phyloP scores from a whole-genome alignment of 2,797 vertebrate species.

The Acipenser oxyrinchus region DNA sequence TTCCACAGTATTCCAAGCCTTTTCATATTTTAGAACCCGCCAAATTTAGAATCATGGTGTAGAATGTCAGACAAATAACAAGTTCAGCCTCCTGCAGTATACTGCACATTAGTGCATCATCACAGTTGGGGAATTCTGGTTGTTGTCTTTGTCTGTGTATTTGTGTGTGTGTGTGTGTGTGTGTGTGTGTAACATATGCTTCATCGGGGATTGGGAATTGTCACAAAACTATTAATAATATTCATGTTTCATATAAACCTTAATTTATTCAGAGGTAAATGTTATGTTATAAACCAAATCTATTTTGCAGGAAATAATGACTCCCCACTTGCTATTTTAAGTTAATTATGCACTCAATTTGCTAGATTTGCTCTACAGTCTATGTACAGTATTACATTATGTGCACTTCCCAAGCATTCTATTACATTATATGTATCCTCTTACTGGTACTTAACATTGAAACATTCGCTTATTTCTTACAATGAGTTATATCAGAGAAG shows the following conservation, averaged over 20 bases:
- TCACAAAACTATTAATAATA: too few species aligned
- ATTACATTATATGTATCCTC: conserved; percentile 3
- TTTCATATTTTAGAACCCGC: too few species aligned
- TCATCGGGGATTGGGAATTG: background rate
- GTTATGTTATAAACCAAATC: background rate
- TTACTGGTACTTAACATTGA: conserved; percentile 5
- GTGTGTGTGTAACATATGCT: background rate
- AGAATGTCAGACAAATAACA: too few species aligned
- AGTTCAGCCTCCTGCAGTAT: too few species aligned
- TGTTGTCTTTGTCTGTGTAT: too few species aligned
- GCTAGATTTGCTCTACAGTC: conserved; percentile 1
- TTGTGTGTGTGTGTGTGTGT: background rate
- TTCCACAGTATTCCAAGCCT: too few species aligned
- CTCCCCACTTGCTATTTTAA: conserved; percentile 3
- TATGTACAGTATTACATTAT: background rate
- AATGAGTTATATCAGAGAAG: background rate
- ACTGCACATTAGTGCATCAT: too few species aligned
- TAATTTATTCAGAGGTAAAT: too few species aligned
- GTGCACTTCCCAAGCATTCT: background rate
- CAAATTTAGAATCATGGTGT: too few species aligned
- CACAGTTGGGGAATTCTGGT: too few species aligned
- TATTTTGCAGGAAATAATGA: conserved; percentile 5
- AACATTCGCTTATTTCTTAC: background rate
- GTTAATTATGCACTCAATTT: conserved; percentile 4
- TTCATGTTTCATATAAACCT: too few species aligned